phyloP scores from a whole-genome alignment of 2,888 invertebrate species.

The Agonopterix heracliana region DNA sequence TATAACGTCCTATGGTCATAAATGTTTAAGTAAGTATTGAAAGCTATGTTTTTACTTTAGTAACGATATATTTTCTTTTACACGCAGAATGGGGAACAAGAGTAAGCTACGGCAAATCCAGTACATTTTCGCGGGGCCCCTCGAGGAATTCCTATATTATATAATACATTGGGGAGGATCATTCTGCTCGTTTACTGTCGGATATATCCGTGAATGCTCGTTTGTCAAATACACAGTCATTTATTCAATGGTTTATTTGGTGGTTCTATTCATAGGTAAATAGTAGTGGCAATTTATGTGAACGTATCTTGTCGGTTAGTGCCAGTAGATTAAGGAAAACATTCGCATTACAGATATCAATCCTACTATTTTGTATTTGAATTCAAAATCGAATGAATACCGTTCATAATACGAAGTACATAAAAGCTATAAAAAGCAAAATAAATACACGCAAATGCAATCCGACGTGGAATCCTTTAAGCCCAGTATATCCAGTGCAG shows the following conservation, averaged over 20 bases:
- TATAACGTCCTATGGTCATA: no score
- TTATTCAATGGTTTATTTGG: conserved; percentile 63
- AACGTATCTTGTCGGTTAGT: neutral
- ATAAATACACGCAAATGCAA: neutral
- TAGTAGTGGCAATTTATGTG: neutral
- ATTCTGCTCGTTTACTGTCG: conserved; percentile 66
- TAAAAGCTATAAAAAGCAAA: neutral
- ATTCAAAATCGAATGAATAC: neutral
- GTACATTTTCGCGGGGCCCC: conserved; percentile 57
- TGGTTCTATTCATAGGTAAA: conserved; percentile 24
- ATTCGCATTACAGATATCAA: no score
- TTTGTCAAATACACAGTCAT: conserved; percentile 74
- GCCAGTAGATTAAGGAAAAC: no score
- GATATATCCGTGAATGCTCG: conserved; percentile 70
- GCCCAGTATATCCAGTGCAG: conserved; percentile 24
- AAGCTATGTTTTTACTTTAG: conserved; percentile 7
- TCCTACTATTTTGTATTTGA: neutral
- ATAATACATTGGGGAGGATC: conserved; percentile 70
- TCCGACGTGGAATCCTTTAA: conserved; percentile 3
- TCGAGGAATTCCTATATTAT: conserved; percentile 62
- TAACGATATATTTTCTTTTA: neutral
- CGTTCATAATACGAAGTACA: neutral
- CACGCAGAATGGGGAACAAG: conserved; percentile 29
- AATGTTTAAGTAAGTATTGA: conserved; percentile 6
- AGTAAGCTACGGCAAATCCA: conserved; percentile 53